Evolutionary conservation across 1,140 invertebrate species (phyloP), one percentile per base, ranked within the genome.

Genomic region (Apis dorsata): DNA sequence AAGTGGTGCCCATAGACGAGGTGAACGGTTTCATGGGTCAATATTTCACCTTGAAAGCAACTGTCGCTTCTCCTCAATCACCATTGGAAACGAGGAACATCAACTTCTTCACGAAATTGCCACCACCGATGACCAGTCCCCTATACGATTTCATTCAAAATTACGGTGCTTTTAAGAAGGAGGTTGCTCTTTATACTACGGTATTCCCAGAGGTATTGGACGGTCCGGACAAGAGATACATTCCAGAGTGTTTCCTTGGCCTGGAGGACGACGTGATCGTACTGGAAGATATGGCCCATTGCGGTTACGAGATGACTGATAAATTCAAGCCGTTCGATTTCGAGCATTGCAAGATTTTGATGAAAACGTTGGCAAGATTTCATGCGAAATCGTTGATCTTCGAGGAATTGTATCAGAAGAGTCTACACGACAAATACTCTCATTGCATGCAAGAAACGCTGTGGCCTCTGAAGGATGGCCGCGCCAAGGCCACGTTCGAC

Each of bases 341-440:
- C 13, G 90, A 94, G 9, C 93, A 95, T 60, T 94, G 94, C 21
- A 89, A 90, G 53, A 79, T 95, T 1, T 89, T 95, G 44, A 91
- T 96, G 34, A 92, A 93, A 10, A 95, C 94, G 65, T 70, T 96
- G 79, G 95, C 94, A 5, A 93, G 92, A 80, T 94, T 95, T 88
- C 95, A 96, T 86, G 95, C 95, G 7, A 93, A 94, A 11, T 95
- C 94, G 0, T 90, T 94, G 21, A 93, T 94, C n/a, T 93, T 94
- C 74, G 95, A 96, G 85, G 93, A 95, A 21, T 85, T 84, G 12
- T 91, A 91, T 70, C 92, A 93, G 2, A 91, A 88, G 55, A 91
- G 92, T 83, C 78, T 95, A 5, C 88, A 91, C 12, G 92, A 94
- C 70, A 86, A 94, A 2, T 95, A 95, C 75, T 91, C 94, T 13